phyloP scores from a whole-genome alignment of 1,140 invertebrate species.

The Drosophila azteca region DNA sequence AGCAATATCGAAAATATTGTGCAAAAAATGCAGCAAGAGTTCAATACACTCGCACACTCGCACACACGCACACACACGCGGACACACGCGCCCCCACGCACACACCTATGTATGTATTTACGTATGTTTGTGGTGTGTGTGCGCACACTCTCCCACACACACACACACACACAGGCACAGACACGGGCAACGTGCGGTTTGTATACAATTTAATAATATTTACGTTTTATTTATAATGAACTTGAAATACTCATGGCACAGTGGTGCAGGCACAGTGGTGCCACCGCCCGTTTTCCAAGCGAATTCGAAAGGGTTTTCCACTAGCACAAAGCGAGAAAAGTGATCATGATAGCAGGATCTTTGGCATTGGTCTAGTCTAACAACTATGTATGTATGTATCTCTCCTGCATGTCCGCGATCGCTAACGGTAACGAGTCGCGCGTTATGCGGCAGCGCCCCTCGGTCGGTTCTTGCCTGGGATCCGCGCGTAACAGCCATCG shows the following conservation, averaged over 20 bases:
- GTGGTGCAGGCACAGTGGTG: slow-evolving; percentile 61
- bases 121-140: neutral
- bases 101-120: slow-evolving; percentile 9
- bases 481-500: too few relatives aligned
- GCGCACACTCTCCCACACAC: slow-evolving; percentile 9
- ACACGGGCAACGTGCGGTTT: slow-evolving; percentile 61
- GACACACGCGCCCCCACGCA: slow-evolving; percentile 46
- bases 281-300: neutral
- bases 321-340: too few relatives aligned
- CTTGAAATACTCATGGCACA: slow-evolving; percentile 63
- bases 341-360: too few relatives aligned
- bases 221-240: slow-evolving; percentile 80
- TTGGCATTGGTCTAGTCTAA: too few relatives aligned
- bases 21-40: slow-evolving; percentile 79
- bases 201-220: slow-evolving; percentile 79
- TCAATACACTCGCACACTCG: slow-evolving; percentile 67
- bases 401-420: too few relatives aligned
- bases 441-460: too few relatives aligned
- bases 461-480: too few relatives aligned
- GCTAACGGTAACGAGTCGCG: too few relatives aligned
- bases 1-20: slow-evolving; percentile 54
- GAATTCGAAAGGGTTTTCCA: too few relatives aligned
- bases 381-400: too few relatives aligned
- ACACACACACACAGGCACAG: slow-evolving; percentile 40
- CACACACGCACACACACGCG: slow-evolving; percentile 29